These are phyloP conservation scores for Stegana nigrithorax DNA, from an alignment of 2,888 invertebrate genomes.

Conservation along the genomic window DNA sequence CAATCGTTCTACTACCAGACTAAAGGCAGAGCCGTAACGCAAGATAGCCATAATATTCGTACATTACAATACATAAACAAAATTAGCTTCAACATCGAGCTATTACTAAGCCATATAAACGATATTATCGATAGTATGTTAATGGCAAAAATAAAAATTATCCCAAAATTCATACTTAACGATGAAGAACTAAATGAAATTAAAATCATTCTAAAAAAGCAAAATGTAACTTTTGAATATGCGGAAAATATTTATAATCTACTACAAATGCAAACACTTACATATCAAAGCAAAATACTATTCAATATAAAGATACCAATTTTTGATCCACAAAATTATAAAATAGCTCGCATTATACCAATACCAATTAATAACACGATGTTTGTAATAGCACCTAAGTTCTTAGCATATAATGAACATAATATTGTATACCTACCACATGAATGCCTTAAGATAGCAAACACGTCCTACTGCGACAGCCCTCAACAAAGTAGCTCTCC, in stretches of 20 bases:
- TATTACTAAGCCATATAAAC: not conserved
- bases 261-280: constrained; percentile 28
- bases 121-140: constrained; percentile 12
- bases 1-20: no score
- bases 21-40: no score
- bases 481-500: not conserved
- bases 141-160: not conserved
- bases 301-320: constrained; percentile 31
- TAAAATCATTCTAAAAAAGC: not conserved
- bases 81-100: constrained; percentile 17
- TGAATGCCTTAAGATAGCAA: constrained; percentile 19
- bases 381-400: constrained; percentile 24
- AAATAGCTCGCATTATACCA: constrained; percentile 26
- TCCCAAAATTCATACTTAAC: constrained; percentile 5
- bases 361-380: constrained; percentile 30
- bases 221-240: not conserved
- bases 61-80: constrained; percentile 19
- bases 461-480: constrained; percentile 16
- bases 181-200: not conserved
- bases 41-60: no score
- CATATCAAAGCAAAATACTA: constrained; percentile 30
- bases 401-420: constrained; percentile 10
- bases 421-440: constrained; percentile 19
- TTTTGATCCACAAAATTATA: constrained; percentile 16
- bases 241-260: constrained; percentile 31